A percentile compares a stretch with the other conserved stretches of the same genome.
Evolutionary conservation across 2,888 invertebrate species (phyloP).

Genomic region (Drosophila mettleri): DNA sequence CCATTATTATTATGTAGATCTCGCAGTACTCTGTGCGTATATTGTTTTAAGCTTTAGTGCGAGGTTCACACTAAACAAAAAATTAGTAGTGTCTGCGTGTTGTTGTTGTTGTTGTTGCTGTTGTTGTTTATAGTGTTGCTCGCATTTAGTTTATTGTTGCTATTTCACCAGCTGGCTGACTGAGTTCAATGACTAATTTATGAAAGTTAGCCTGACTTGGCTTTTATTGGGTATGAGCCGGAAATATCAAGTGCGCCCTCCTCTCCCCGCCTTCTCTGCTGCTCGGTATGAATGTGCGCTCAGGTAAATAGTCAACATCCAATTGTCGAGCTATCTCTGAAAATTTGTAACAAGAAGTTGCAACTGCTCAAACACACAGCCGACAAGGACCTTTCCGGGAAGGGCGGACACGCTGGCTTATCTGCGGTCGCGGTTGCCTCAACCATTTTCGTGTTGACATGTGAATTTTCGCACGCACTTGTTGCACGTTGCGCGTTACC

Average conservation of each 20-base stretch:
- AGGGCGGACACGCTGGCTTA: conserved; percentile 29
- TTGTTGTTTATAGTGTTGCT: conserved; percentile 41
- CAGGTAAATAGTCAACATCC: conserved; percentile 36
- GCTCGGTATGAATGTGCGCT: neutral
- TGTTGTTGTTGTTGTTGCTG: conserved; percentile 24
- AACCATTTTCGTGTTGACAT: conserved; percentile 55
- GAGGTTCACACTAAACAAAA: conserved; percentile 69
- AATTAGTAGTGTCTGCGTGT: conserved; percentile 58
- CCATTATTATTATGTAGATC: conserved; percentile 57
- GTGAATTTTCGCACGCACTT: conserved; percentile 65
- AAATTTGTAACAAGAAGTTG: conserved; percentile 32
- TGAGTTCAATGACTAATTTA: conserved; percentile 79
- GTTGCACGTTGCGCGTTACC: conserved; percentile 33
- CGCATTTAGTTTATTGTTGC: conserved; percentile 62
- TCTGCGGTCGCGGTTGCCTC: conserved; percentile 40
- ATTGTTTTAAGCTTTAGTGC: conserved; percentile 65
- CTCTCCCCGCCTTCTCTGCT: neutral
- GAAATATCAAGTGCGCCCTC: conserved; percentile 23
- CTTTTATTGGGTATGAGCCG: conserved; percentile 45
- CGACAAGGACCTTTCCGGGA: conserved; percentile 51
- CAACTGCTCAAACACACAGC: conserved; percentile 22
- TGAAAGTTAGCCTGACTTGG: conserved; percentile 69
- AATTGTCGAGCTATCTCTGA: conserved; percentile 8
- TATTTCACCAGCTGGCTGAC: conserved; percentile 37
- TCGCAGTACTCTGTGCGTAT: conserved; percentile 35